A percentile compares a stretch with the other conserved stretches of the same genome.
These are phyloP conservation scores for Rhinogobio ventralis DNA, from an alignment of 2,797 vertebrate genomes.

Conservation along the genomic window DNA sequence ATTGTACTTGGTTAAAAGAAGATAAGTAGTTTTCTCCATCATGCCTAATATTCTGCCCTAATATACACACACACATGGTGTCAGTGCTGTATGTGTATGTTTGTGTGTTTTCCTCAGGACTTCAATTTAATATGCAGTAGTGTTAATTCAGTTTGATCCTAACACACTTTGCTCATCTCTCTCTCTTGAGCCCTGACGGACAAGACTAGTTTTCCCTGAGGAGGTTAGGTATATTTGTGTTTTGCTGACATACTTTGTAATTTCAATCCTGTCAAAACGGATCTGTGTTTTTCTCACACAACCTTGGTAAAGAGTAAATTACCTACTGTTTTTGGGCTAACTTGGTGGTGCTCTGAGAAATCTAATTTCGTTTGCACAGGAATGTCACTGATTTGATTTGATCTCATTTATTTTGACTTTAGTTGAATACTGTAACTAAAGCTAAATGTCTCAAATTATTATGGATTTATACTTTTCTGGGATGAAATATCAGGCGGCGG, in stretches of 20 bases:
- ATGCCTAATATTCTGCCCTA: background rate
- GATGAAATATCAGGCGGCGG: background rate
- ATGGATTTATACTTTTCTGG: background rate
- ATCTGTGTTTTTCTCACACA: constrained; percentile 12
- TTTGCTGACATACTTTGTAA: background rate
- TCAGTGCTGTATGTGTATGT: background rate
- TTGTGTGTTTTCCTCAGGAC: constrained; percentile 1
- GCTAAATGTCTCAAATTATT: background rate
- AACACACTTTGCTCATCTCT: constrained; percentile 52
- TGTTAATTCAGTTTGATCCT: constrained; percentile 44
- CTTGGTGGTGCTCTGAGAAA: background rate
- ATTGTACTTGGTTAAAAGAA: background rate
- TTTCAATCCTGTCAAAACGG: background rate
- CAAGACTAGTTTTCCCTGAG: constrained; percentile 19
- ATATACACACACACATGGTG: background rate
- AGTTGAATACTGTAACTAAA: background rate
- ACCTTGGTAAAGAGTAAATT: constrained; percentile 22
- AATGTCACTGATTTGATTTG: constrained; percentile 15
- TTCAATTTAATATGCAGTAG: constrained; percentile 17
- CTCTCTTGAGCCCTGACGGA: background rate
- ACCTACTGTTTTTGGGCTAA: background rate
- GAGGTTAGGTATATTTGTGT: constrained; percentile 12
- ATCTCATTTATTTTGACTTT: constrained; percentile 14
- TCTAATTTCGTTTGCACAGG: background rate
- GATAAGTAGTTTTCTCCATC: background rate